Conservation (phyloP, 2,113 vertebrate species). For the Notothenia rossii region DNA sequence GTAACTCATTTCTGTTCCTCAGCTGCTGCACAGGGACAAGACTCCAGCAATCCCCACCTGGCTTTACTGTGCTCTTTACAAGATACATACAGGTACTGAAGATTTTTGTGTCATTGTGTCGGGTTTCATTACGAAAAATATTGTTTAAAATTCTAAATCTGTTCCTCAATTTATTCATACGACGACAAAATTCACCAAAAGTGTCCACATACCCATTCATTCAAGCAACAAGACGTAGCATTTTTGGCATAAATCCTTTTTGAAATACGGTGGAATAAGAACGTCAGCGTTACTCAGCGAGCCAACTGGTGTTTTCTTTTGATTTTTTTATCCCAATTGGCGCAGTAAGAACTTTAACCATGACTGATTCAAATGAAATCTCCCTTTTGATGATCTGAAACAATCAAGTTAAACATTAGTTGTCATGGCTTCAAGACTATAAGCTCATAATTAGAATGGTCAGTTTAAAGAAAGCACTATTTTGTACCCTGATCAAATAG, state of each 20-base stretch:
- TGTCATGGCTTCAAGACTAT: conserved; percentile 73
- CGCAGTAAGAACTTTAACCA: conserved; percentile 45
- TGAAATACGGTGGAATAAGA: conserved; percentile 7
- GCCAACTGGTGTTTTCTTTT: conserved; percentile 55
- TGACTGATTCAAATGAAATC: conserved; percentile 54
- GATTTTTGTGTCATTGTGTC: conserved; percentile 20
- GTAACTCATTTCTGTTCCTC: conserved; percentile 74
- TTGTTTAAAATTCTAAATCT: not conserved
- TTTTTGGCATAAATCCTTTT: not conserved
- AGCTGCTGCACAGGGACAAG: conserved; percentile 80
- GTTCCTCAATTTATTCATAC: not conserved
- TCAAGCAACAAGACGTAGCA: not conserved
- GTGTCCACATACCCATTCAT: not conserved
- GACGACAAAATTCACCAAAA: not conserved
- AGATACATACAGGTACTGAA: conserved; percentile 77
- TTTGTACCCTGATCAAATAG: conserved; percentile 58
- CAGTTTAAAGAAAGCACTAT: conserved; percentile 67
- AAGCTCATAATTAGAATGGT: conserved; percentile 71
- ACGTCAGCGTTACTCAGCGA: not conserved
- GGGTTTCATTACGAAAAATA: not conserved
- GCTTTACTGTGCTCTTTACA: conserved; percentile 76
- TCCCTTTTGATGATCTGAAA: conserved; percentile 59
- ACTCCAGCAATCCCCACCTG: conserved; percentile 80
- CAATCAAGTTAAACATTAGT: conserved; percentile 68
- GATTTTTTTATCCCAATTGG: conserved; percentile 53